Percentiles rank a stretch among this genome's conserved stretches.
Conservation (phyloP, 2,113 vertebrate genomes). For the Corydoras maculifer region DNA sequence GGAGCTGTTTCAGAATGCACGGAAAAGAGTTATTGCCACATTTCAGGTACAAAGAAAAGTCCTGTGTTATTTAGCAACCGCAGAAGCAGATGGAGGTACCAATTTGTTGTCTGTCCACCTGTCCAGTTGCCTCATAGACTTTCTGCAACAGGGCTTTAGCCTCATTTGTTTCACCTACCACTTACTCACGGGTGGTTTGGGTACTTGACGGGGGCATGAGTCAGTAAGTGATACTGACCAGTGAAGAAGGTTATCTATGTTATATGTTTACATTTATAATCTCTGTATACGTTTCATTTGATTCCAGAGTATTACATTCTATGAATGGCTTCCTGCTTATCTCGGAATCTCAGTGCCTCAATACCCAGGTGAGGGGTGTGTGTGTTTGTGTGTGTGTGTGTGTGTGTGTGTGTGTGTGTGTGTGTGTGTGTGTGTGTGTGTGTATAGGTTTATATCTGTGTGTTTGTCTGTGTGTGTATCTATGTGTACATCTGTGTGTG, state of each 20-base stretch:
- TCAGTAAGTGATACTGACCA: slow-evolving; percentile 1
- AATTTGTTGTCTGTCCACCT: slow-evolving; percentile 40
- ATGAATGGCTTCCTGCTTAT: slow-evolving; percentile 82
- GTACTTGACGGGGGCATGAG: neutral
- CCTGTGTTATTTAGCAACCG: slow-evolving; percentile 44
- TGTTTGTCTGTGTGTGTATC: slow-evolving; percentile 7
- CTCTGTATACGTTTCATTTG: slow-evolving; percentile 1
- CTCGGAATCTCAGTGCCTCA: slow-evolving; percentile 51
- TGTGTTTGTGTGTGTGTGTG: neutral
- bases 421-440: slow-evolving; percentile 9
- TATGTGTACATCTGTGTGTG: neutral
- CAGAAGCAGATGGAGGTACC: slow-evolving; percentile 32
- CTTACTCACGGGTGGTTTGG: neutral
- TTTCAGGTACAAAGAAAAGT: slow-evolving; percentile 80
- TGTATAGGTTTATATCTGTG: neutral
- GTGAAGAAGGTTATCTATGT: slow-evolving; percentile 7
- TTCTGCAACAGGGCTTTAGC: slow-evolving; percentile 21
- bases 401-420: neutral
- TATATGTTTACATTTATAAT: slow-evolving; percentile 11
- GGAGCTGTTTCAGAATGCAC: slow-evolving; percentile 80
- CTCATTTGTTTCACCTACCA: slow-evolving; percentile 5
- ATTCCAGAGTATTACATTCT: slow-evolving; percentile 76
- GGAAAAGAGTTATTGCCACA: slow-evolving; percentile 80
- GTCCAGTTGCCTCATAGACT: slow-evolving; percentile 26
- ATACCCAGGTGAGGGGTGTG: slow-evolving; percentile 72